phyloP scores from a whole-genome alignment of 2,888 invertebrate species.

The Nomada hirtipes region DNA sequence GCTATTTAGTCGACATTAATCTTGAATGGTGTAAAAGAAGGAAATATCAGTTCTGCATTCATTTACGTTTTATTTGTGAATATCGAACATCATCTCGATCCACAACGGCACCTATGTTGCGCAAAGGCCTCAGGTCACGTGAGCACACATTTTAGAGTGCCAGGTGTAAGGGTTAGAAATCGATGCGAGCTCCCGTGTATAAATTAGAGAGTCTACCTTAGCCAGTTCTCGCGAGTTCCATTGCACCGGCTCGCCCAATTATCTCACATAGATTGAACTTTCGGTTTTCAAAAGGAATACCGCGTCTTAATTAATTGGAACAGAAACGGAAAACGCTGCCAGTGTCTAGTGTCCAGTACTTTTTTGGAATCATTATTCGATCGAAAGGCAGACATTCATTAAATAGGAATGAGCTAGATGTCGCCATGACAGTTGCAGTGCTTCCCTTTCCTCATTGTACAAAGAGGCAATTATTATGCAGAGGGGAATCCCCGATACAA shows the following conservation, averaged over 20 bases:
- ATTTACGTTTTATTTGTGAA: constrained; percentile 51
- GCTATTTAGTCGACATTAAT: no score
- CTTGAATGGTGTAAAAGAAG: constrained; percentile 3
- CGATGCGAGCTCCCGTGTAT: constrained; percentile 22
- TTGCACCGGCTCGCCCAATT: constrained; percentile 1
- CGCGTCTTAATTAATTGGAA: background rate
- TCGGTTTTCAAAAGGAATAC: constrained; percentile 6
- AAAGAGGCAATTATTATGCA: background rate
- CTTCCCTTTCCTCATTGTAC: constrained; percentile 1
- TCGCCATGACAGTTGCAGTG: background rate
- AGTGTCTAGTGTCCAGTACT: background rate
- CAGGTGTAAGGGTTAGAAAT: background rate
- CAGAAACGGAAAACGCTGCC: constrained; percentile 19
- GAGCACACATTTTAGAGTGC: background rate
- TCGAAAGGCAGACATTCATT: background rate
- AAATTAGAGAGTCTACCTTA: constrained; percentile 39
- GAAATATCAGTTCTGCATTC: constrained; percentile 6
- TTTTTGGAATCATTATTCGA: background rate
- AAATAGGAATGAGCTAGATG: constrained; percentile 2
- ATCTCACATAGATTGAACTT: constrained; percentile 13
- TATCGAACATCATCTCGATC: constrained; percentile 40
- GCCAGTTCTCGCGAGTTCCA: constrained; percentile 13
- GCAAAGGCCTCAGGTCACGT: background rate
- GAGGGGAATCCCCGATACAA: constrained; percentile 8
- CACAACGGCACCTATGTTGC: background rate